Conservation (phyloP, 2,888 invertebrate species). For the Pristionchus japonicus region DNA sequence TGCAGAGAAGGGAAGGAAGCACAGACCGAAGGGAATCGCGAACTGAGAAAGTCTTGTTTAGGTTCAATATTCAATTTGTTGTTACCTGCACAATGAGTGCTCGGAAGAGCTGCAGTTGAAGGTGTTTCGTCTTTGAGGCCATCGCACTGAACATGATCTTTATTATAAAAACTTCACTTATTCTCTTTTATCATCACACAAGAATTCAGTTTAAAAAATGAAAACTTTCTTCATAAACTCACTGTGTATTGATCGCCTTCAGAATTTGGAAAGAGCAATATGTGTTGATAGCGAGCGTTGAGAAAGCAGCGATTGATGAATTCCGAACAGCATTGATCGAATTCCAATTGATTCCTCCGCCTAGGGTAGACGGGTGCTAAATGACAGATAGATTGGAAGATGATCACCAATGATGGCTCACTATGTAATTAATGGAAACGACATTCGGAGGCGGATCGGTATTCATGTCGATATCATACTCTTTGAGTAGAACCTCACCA, state of each 20-base stretch:
- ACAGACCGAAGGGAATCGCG: not conserved
- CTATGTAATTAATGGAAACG: not conserved
- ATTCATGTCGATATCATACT: not conserved
- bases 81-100: not conserved
- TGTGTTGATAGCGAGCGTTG: not conserved
- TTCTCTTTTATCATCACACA: not conserved
- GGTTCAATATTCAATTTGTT: not conserved
- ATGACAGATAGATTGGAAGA: not conserved
- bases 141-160: not conserved
- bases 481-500: not conserved
- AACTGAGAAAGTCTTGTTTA: not conserved
- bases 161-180: no score
- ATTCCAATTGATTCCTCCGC: not conserved
- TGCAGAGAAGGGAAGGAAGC: not conserved
- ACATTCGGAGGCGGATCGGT: not conserved
- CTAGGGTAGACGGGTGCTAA: not conserved
- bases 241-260: not conserved
- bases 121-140: not conserved
- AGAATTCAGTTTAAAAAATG: not conserved
- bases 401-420: not conserved
- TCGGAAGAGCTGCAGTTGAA: conserved; percentile 20
- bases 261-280: not conserved
- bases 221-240: not conserved
- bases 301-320: not conserved
- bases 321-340: not conserved